Evolutionary conservation across 92 coral and sea anemone genomes (phyloP), one percentile per base, ranked within the genome.

Genomic region (Chrysogorgia sp.): DNA sequence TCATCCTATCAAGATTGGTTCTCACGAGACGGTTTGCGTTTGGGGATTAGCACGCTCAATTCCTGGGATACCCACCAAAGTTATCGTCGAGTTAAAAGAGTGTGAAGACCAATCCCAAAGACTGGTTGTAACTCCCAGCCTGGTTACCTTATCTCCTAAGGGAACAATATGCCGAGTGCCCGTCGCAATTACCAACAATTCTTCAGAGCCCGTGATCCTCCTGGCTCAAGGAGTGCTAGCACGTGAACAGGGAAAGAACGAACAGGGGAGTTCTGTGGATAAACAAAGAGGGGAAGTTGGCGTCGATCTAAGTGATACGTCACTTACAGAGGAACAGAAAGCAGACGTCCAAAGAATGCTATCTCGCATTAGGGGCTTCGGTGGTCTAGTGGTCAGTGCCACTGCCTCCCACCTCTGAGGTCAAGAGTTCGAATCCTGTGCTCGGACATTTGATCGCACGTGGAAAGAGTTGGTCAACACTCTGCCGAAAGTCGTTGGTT

Each of bases 1-100:
- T 10, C 76, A 50, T 35, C 35, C 58, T 35, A 26, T 80, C 29
- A 74, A 48, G n/a, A 65, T 85, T 40, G 86, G 79, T 34, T 70
- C 82, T 57, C 77, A 85, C 58, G 33, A 85, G 71, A 20, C 35
- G 48, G 82, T 62, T 19, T 75, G 40, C 22, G 74, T 80, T 26
- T 71, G 71, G 82, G 80, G 82, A 29, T 48, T 49, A 21, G 33
- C 78, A 55, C 81, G 56, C 19, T 9, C 76, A 9, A 35, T 31
- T 58, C 85, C 83, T 28, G 79, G 75, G 49, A 22, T 40, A 6
- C 64, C 37, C 7, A 29, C 56, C 28, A 50, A 71, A 62, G 53
- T 76, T 59, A 59, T 8, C n/a, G 12, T 2, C 66, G 12, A 59
- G n/a, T n/a, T 17, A 5, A 0, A 9, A 7, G 33, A 74, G 61